These are phyloP conservation scores for Lates calcarifer DNA, from an alignment of 2,113 vertebrate genomes.

Conservation along the genomic window DNA sequence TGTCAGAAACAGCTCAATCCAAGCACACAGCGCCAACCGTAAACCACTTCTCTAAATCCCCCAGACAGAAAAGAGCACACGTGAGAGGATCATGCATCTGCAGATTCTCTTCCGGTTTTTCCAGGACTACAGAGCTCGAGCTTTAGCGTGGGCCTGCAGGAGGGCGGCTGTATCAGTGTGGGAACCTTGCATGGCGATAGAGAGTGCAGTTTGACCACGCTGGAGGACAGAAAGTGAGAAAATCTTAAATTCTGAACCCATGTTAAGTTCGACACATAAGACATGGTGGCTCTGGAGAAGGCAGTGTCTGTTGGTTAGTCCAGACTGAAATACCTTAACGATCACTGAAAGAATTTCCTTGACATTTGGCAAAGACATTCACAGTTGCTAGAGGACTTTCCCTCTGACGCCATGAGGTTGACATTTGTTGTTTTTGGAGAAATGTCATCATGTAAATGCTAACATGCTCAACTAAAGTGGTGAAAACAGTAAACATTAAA, in stretches of 20 bases:
- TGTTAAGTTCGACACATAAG: background rate
- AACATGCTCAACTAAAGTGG: background rate
- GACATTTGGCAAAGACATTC: background rate
- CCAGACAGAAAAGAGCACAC: constrained; percentile 3
- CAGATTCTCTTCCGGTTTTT: constrained; percentile 24
- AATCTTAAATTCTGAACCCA: background rate
- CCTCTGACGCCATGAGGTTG: background rate
- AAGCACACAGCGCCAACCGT: constrained; percentile 4
- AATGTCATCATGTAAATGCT: background rate
- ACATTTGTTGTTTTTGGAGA: background rate
- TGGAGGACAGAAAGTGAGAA: constrained; percentile 68
- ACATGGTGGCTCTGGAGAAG: background rate
- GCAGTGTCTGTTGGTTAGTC: no score
- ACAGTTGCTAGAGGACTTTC: background rate
- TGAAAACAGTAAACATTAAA: background rate
- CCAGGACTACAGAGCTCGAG: constrained; percentile 54
- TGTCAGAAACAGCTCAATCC: constrained; percentile 2
- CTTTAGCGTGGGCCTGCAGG: constrained; percentile 86
- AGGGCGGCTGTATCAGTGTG: constrained; percentile 88
- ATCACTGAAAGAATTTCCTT: background rate
- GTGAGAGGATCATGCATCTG: background rate
- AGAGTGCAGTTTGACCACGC: constrained; percentile 91
- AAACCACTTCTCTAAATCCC: background rate
- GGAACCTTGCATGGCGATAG: constrained; percentile 85
- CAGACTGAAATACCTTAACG: background rate